Percentiles rank a stretch among this genome's conserved stretches.
Evolutionary conservation across 1,140 invertebrate species (phyloP).

Genomic region (Hylaeus anthracinus): DNA sequence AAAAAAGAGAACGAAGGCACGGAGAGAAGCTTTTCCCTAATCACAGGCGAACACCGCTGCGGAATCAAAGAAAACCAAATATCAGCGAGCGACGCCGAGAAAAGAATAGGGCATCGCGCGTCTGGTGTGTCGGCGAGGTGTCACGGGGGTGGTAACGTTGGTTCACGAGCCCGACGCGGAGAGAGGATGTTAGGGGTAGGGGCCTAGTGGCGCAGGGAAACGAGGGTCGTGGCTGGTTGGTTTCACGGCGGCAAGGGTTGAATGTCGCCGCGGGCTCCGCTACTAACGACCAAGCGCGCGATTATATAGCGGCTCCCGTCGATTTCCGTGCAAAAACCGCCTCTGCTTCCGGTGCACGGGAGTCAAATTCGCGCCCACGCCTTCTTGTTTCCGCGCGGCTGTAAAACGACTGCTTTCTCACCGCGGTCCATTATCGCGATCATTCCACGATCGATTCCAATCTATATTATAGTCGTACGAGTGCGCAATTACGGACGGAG

Average conservation of each 20-base stretch:
- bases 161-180: constrained; percentile 38
- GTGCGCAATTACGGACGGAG: constrained; percentile 23
- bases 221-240: constrained; percentile 58
- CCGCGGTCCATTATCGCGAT: constrained; percentile 27
- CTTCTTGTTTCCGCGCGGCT: constrained; percentile 23
- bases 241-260: constrained; percentile 67
- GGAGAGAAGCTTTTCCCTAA: constrained; percentile 60
- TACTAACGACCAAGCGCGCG: constrained; percentile 69
- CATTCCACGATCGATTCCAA: not conserved
- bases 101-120: constrained; percentile 47
- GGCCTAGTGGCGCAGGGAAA: constrained; percentile 41
- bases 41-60: constrained; percentile 55
- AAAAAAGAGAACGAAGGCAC: constrained; percentile 3
- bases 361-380: constrained; percentile 46
- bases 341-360: constrained; percentile 56
- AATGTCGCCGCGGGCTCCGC: constrained; percentile 66
- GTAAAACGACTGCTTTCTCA: constrained; percentile 5
- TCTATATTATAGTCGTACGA: constrained; percentile 9
- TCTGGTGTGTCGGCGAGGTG: constrained; percentile 48
- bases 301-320: constrained; percentile 63
- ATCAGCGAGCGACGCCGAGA: constrained; percentile 53
- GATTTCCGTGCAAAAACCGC: constrained; percentile 62
- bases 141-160: constrained; percentile 44
- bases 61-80: constrained; percentile 68
- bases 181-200: constrained; percentile 35